Percentiles rank a stretch among this genome's conserved stretches.
phyloP scores from a whole-genome alignment of 2,797 vertebrate species.

The Micromesistius poutassou region DNA sequence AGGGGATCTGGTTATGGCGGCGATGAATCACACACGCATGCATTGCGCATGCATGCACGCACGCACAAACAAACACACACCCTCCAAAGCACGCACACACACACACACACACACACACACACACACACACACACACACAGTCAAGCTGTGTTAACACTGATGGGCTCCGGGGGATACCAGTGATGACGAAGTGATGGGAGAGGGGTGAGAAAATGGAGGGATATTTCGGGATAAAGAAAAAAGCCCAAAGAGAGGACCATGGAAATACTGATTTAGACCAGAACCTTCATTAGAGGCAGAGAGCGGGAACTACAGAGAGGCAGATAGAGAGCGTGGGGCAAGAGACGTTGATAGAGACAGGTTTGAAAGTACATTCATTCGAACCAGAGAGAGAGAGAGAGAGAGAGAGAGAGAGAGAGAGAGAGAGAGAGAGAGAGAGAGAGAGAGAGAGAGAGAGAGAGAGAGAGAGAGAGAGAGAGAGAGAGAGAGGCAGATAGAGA shows the following conservation, averaged over 20 bases:
- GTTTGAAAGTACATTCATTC: no score
- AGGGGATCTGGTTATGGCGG: background rate
- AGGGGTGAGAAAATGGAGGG: constrained; percentile 35
- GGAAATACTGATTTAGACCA: constrained; percentile 11
- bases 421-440: no score
- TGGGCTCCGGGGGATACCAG: constrained; percentile 37
- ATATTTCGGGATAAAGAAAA: constrained; percentile 28
- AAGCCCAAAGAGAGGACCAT: constrained; percentile 12
- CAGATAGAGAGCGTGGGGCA: background rate
- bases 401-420: background rate
- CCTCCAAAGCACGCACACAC: background rate
- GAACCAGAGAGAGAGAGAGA: background rate
- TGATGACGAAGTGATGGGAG: constrained; percentile 45
- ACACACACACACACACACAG: background rate
- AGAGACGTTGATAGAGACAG: background rate
- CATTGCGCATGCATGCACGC: background rate
- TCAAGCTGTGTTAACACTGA: constrained; percentile 33
- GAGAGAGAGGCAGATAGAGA: background rate
- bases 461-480: background rate
- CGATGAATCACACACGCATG: background rate
- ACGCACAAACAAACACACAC: background rate
- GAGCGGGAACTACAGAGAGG: background rate
- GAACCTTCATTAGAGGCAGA: background rate
- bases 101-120: constrained; percentile 2
- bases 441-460: no score